A percentile compares a stretch with the other conserved stretches of the same genome.
Conservation (phyloP, 1,140 invertebrate genomes). For the Diplogasteroides magnus region DNA sequence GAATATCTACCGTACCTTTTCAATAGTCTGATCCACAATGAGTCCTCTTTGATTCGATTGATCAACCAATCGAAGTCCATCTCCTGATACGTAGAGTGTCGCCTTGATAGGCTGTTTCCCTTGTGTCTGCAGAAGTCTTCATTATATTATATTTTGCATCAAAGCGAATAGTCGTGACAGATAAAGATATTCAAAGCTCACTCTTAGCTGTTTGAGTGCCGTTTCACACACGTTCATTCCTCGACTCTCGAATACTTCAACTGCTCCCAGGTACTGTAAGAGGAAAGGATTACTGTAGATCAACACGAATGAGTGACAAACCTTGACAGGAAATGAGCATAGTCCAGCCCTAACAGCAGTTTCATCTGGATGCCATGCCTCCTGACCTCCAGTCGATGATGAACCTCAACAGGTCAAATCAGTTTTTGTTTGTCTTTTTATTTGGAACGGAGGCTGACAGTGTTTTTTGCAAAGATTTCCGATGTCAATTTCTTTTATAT, state of each 20-base stretch:
- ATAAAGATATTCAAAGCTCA: conserved; percentile 20
- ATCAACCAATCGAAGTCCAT: conserved; percentile 92
- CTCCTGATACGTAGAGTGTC: conserved; percentile 89
- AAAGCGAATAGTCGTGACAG: too few species aligned
- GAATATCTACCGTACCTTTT: conserved; percentile 66
- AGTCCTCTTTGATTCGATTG: conserved; percentile 92
- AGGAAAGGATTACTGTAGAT: conserved; percentile 32
- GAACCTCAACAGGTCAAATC: too few species aligned
- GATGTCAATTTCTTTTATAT: too few species aligned
- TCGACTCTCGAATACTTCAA: conserved; percentile 96
- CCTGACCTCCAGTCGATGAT: background rate
- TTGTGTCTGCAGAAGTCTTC: conserved; percentile 48
- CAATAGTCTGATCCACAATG: conserved; percentile 98
- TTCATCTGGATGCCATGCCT: conserved; percentile 88
- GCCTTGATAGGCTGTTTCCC: conserved; percentile 78
- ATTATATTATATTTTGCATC: background rate
- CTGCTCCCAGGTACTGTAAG: conserved; percentile 86
- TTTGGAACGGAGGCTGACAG: too few species aligned
- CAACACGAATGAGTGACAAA: conserved; percentile 54
- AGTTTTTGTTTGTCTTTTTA: too few species aligned
- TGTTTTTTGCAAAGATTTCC: too few species aligned
- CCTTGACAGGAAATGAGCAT: conserved; percentile 92
- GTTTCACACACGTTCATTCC: conserved; percentile 99
- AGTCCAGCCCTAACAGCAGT: conserved; percentile 85
- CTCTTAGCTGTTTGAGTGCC: conserved; percentile 74